phyloP scores from a whole-genome alignment of 2,113 vertebrate species.

The Pseudolaguvia tuberculata region DNA sequence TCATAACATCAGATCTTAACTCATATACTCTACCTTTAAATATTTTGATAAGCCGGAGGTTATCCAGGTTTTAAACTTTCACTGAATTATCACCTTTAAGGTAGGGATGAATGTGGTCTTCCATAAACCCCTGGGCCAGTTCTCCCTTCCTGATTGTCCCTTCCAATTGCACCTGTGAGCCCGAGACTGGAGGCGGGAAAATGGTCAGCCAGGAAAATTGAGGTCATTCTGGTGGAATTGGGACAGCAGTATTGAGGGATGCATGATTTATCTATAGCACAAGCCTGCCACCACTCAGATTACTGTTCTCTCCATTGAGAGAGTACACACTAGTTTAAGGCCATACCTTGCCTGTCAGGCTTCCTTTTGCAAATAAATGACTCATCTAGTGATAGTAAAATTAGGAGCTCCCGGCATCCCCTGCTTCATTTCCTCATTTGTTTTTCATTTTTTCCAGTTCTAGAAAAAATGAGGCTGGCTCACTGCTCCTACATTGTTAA shows the following conservation, averaged over 20 bases:
- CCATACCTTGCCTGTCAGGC: background rate
- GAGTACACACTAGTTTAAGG: background rate
- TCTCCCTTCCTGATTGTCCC: background rate
- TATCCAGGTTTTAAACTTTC: background rate
- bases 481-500: background rate
- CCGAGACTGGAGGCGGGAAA: background rate
- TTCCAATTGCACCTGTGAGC: background rate
- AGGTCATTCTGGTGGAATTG: background rate
- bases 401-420: background rate
- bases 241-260: background rate
- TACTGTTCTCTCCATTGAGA: background rate
- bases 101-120: background rate
- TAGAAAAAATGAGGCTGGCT: background rate
- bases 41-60: background rate
- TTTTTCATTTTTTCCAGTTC: background rate
- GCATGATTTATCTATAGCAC: background rate
- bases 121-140: background rate
- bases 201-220: background rate
- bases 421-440: background rate
- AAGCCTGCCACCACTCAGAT: background rate
- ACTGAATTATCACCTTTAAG: background rate
- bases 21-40: background rate
- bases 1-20: background rate
- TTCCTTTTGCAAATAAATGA: background rate
- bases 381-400: background rate